Evolutionary conservation across 2,888 invertebrate species (phyloP), one percentile per base, ranked within the genome.

Genomic region (Colletes collaris): DNA sequence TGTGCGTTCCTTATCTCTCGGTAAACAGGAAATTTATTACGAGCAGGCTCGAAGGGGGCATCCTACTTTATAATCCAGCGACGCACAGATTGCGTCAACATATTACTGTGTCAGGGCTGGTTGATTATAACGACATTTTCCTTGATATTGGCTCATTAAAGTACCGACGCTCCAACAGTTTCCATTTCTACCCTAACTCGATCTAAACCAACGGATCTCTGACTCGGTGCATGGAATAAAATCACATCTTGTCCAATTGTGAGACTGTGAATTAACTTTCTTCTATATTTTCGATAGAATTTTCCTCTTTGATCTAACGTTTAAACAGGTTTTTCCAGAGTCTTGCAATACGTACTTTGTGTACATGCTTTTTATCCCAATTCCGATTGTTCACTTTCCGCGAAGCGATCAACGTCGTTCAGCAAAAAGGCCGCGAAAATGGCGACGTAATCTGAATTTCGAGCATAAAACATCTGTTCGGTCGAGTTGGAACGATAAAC

Each of bases 71-170:
- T 72, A 55, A 72, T 72, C 55, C 71, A 37, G n/a, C 10, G 13
- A 13, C 50, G 63, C 49, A 40, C 35, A 44, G 35, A 55, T 53
- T 11, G 27, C 37, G 71, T 67, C 79, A 64, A 71, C 70, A n/a
- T 67, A 64, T 72, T 35, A 53, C 27, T 40, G 67, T 67, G 79
- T 67, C 67, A 46, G 40, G 19, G 19, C 55, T 37, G 67, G 63
- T 67, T 71, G 71, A 67, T 77, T 66, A 67, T 63, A 53, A 40
- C 71, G 64, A 67, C 40, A 50, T 27, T 67, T 52, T 49, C 16
- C 52, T 27, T 40, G 67, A 53, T 72, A 79, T 79, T 79, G 78
- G 79, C 67, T 78, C 79, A 77, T 78, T 79, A 79, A 78, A 79
- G 67, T 67, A 63, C 78, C 63, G 66, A 77, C 78, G 50, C 55